These are phyloP conservation scores for Macroramphosus scolopax DNA, from an alignment of 2,797 vertebrate genomes.

Conservation along the genomic window DNA sequence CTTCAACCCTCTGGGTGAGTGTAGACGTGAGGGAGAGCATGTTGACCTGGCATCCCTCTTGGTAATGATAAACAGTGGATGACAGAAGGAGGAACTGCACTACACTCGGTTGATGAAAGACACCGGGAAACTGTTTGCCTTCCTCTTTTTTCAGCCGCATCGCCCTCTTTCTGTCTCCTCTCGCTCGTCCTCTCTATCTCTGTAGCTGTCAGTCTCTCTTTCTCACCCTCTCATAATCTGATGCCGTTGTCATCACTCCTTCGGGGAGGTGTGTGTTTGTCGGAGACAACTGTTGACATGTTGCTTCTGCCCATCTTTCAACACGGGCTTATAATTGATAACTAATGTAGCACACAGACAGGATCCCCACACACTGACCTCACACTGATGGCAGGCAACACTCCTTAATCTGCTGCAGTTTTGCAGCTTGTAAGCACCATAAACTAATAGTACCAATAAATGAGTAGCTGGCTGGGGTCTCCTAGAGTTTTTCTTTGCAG, in stretches of 20 bases:
- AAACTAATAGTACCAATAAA: constrained; percentile 42
- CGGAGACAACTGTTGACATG: constrained; percentile 50
- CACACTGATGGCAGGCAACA: constrained; percentile 21
- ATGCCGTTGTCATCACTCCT: constrained; percentile 45
- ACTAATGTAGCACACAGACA: constrained; percentile 45
- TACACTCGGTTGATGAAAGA: constrained; percentile 57
- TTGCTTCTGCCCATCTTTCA: constrained; percentile 66
- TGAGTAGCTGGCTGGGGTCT: constrained; percentile 24
- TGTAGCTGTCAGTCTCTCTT: constrained; percentile 61
- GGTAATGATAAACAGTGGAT: constrained; percentile 63
- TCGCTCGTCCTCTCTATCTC: constrained; percentile 18
- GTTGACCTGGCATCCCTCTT: constrained; percentile 55
- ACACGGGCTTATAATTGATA: constrained; percentile 57
- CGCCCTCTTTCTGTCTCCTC: constrained; percentile 9
- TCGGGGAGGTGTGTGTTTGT: constrained; percentile 56
- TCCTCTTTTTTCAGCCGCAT: constrained; percentile 33
- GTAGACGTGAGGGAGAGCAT: constrained; percentile 21
- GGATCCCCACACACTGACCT: constrained; percentile 56
- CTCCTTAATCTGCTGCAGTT: constrained; percentile 18
- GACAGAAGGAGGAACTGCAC: constrained; percentile 65
- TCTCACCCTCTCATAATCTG: constrained; percentile 69
- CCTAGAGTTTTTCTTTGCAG: constrained; percentile 25
- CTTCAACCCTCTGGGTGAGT: constrained; percentile 14
- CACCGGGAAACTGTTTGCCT: constrained; percentile 52
- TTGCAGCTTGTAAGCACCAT: constrained; percentile 5